Conservation (phyloP, 2,113 vertebrate genomes). For the Mormoops blainvillei region DNA sequence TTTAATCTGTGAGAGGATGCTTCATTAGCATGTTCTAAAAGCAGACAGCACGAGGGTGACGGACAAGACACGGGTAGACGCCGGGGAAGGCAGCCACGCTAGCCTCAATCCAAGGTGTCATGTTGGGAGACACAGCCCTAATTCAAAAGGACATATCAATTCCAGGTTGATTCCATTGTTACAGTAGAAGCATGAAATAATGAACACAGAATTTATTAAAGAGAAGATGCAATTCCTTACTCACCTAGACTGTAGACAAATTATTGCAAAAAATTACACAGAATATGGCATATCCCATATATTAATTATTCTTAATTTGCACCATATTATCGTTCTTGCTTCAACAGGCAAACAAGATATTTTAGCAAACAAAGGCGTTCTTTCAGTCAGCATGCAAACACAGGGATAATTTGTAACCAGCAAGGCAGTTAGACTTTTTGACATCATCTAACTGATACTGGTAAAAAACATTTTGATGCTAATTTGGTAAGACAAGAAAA, state of each 20-base stretch:
- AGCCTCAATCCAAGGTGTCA: neutral
- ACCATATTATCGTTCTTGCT: neutral
- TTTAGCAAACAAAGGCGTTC: neutral
- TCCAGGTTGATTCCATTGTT: constrained; percentile 15
- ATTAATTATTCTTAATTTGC: neutral
- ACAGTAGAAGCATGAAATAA: neutral
- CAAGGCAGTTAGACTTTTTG: neutral
- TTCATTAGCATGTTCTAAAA: neutral
- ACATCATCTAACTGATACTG: constrained; percentile 31
- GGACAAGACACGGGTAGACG: neutral
- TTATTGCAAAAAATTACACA: neutral
- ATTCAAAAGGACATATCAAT: neutral
- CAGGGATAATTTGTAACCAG: neutral
- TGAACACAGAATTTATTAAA: neutral
- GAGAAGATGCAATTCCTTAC: neutral
- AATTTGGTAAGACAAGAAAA: constrained; percentile 59
- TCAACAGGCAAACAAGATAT: neutral
- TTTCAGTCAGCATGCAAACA: neutral
- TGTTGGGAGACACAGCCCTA: constrained; percentile 1
- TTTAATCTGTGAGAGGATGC: neutral
- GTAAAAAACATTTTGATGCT: constrained; percentile 41
- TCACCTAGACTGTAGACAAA: neutral
- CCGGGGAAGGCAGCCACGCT: neutral
- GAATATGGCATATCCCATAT: neutral
- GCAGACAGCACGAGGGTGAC: neutral